These are phyloP conservation scores for Chaetogeoica ovagalla DNA, from an alignment of 2,888 invertebrate species.

Conservation along the genomic window DNA sequence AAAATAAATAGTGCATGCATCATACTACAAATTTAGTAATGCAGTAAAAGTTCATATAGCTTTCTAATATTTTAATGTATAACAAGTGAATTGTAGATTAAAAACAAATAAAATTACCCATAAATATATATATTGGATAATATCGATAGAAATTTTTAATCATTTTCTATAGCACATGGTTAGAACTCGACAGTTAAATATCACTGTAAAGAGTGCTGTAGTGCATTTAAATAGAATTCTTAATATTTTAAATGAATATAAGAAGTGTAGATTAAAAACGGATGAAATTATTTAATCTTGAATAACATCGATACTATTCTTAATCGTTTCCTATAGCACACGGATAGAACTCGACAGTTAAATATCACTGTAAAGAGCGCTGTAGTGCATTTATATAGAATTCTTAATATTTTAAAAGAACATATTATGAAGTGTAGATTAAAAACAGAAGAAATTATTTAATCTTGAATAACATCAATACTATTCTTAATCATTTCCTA, in stretches of 20 bases:
- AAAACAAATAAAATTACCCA: neutral
- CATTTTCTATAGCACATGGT: conserved; percentile 27
- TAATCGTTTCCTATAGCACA: conserved; percentile 29
- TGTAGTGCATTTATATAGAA: conserved; percentile 29
- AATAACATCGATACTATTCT: neutral
- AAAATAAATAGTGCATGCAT: too few species aligned
- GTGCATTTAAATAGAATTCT: conserved; percentile 22
- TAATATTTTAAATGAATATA: neutral
- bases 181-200: conserved; percentile 32
- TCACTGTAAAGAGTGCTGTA: conserved; percentile 41
- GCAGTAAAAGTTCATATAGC: too few species aligned
- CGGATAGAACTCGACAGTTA: conserved; percentile 45
- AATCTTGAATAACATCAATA: neutral
- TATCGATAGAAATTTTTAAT: neutral
- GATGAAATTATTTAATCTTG: neutral
- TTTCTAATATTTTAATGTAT: too few species aligned
- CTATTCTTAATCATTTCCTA: neutral
- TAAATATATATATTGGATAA: neutral
- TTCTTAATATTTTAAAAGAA: too few species aligned
- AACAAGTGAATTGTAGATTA: neutral
- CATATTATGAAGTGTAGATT: neutral
- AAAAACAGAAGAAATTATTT: neutral
- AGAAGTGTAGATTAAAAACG: conserved; percentile 3
- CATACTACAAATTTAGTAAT: too few species aligned
- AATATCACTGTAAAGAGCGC: conserved; percentile 23